These are phyloP conservation scores for Chloroceryle amazona DNA, from an alignment of 2,797 vertebrate genomes.

Conservation along the genomic window DNA sequence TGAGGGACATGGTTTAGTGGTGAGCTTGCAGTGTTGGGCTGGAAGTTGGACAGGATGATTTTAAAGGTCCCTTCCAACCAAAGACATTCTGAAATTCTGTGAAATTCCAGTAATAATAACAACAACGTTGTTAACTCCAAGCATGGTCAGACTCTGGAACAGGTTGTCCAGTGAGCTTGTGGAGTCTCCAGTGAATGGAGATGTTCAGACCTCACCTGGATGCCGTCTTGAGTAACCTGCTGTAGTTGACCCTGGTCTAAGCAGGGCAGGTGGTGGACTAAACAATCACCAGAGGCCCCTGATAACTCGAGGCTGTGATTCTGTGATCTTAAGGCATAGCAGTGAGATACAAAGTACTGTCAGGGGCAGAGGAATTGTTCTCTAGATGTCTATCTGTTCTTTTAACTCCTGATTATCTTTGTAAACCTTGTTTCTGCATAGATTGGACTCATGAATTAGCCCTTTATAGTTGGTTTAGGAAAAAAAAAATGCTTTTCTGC, in stretches of 20 bases:
- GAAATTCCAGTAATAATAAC: not conserved
- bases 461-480: not conserved
- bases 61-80: no score
- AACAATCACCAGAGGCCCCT: not conserved
- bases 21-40: no score
- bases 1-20: no score
- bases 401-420: not conserved
- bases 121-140: not conserved
- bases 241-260: not conserved
- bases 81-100: no score
- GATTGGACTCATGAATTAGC: not conserved
- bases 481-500: not conserved
- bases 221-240: not conserved
- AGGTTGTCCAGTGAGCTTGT: not conserved
- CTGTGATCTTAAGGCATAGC: not conserved
- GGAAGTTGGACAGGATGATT: no score
- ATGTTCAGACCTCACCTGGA: not conserved
- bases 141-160: not conserved
- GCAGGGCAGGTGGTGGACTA: not conserved
- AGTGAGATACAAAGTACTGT: accelerated
- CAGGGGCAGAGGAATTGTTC: not conserved
- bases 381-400: not conserved
- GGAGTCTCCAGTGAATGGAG: not conserved
- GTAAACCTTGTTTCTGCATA: not conserved
- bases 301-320: not conserved